These are phyloP conservation scores for Polymixis lichenea DNA, from an alignment of 2,888 invertebrate genomes.

Conservation along the genomic window DNA sequence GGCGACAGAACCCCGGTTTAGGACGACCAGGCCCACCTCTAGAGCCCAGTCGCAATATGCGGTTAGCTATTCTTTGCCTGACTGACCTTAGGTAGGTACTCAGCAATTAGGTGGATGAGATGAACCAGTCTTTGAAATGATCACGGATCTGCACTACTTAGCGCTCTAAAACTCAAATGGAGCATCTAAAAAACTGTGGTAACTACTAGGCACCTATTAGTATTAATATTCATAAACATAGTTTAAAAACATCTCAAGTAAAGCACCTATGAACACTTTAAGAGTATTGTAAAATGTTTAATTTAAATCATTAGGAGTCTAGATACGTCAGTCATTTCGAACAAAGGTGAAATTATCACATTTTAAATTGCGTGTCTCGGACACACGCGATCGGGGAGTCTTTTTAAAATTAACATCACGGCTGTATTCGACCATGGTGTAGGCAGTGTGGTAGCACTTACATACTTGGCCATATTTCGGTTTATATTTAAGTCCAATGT, in stretches of 20 bases:
- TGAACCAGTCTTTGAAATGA: not conserved
- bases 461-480: not conserved
- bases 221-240: slow-evolving; percentile 28
- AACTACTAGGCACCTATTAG: not conserved
- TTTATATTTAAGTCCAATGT: not conserved
- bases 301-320: slow-evolving; percentile 49
- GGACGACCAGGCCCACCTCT: too few species aligned
- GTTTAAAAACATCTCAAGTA: slow-evolving; percentile 32
- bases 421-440: not conserved
- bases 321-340: slow-evolving; percentile 56
- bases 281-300: slow-evolving; percentile 21
- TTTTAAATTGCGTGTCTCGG: slow-evolving; percentile 62
- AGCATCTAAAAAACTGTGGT: slow-evolving; percentile 7
- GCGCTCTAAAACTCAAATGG: not conserved
- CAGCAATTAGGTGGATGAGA: not conserved
- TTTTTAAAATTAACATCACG: slow-evolving; percentile 21
- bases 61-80: not conserved
- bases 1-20: too few species aligned
- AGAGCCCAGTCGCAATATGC: too few species aligned
- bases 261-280: slow-evolving; percentile 44
- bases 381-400: slow-evolving; percentile 53
- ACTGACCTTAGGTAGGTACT: too few species aligned
- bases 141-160: not conserved
- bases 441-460: not conserved
- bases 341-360: slow-evolving; percentile 61